These are phyloP conservation scores for Baryphthengus martii DNA, from an alignment of 2,113 vertebrate species.

Conservation along the genomic window DNA sequence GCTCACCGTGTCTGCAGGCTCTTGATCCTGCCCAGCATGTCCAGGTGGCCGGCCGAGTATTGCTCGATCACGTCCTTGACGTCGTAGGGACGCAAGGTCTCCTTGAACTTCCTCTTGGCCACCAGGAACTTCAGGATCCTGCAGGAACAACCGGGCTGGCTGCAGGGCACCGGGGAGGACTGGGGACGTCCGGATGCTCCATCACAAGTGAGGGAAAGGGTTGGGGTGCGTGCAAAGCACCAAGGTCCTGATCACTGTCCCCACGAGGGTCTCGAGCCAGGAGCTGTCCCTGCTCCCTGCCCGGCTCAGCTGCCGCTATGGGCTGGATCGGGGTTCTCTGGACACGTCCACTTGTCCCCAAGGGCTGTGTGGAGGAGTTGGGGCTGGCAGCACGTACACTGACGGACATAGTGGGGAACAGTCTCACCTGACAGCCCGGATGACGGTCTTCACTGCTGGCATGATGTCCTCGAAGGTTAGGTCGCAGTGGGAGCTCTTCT, in stretches of 20 bases:
- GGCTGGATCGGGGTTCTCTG: rapidly evolving
- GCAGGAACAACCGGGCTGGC: neutral
- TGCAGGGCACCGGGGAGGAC: neutral
- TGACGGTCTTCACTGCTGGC: constrained; percentile 90
- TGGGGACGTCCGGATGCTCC: rapidly evolving
- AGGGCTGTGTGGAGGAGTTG: neutral
- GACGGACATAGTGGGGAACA: neutral
- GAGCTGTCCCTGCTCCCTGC: neutral
- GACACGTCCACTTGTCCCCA: rapidly evolving
- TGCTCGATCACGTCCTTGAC: constrained; percentile 99
- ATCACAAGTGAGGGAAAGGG: rapidly evolving
- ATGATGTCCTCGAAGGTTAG: constrained; percentile 88
- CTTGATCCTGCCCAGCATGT: constrained; percentile 98
- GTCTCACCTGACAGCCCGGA: constrained; percentile 89
- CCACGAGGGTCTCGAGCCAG: neutral
- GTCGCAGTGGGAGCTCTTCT: constrained; percentile 88
- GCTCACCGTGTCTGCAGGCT: constrained; percentile 83
- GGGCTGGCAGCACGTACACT: rapidly evolving
- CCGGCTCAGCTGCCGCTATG: rapidly evolving
- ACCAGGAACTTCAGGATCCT: constrained; percentile 99
- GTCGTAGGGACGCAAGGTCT: constrained; percentile 92
- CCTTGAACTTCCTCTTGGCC: constrained; percentile 98
- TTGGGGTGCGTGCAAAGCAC: neutral
- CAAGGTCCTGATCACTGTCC: neutral
- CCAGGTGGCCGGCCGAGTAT: constrained; percentile 95